These are phyloP conservation scores for Acanthurus leucopareius DNA, from an alignment of 2,797 vertebrate genomes.

Conservation along the genomic window DNA sequence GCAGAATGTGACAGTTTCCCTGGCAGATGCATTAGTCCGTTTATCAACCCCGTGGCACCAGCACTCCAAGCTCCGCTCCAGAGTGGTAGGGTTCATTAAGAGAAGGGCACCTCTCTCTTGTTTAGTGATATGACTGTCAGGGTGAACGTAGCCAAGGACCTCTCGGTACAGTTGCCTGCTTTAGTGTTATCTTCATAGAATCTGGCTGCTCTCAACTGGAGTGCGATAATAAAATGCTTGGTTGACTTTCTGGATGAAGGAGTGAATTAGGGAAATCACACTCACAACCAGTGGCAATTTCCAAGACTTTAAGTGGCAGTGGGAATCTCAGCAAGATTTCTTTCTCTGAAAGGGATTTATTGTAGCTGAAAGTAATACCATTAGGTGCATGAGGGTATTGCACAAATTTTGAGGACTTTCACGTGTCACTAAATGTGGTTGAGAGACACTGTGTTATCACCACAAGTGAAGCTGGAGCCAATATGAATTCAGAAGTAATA, in stretches of 20 bases:
- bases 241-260: slow-evolving; percentile 67
- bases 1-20: slow-evolving; percentile 52
- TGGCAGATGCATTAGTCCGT: slow-evolving; percentile 58
- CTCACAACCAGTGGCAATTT: slow-evolving; percentile 74
- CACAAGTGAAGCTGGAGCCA: slow-evolving; percentile 44
- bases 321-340: slow-evolving; percentile 71
- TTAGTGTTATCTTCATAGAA: slow-evolving; percentile 69
- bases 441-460: slow-evolving; percentile 51
- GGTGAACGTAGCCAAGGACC: slow-evolving; percentile 63
- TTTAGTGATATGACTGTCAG: slow-evolving; percentile 64
- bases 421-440: slow-evolving; percentile 33
- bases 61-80: slow-evolving; percentile 46
- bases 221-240: slow-evolving; percentile 74
- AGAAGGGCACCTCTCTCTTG: slow-evolving; percentile 57
- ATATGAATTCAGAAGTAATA: slow-evolving; percentile 57
- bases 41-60: slow-evolving; percentile 55
- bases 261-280: slow-evolving; percentile 80
- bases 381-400: slow-evolving; percentile 67
- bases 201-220: slow-evolving; percentile 63
- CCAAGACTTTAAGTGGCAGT: slow-evolving; percentile 75
- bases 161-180: slow-evolving; percentile 52
- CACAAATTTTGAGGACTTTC: slow-evolving; percentile 58
- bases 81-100: slow-evolving; percentile 72
- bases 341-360: slow-evolving; percentile 72
- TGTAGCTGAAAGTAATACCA: slow-evolving; percentile 69